phyloP scores from a whole-genome alignment of 2,888 invertebrate genomes.

The Bellardia bayeri region DNA sequence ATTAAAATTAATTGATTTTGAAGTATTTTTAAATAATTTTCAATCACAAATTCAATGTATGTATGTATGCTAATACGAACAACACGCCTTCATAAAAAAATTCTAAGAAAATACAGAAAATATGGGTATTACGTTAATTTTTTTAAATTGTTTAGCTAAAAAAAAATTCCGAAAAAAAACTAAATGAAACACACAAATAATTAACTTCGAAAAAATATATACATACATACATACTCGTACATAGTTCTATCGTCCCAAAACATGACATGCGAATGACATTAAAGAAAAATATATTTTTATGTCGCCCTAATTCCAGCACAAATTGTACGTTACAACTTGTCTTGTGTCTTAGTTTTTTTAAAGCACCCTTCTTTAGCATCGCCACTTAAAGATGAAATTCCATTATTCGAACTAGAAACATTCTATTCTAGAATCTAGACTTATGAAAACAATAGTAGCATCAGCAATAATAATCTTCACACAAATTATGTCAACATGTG shows the following conservation, averaged over 20 bases:
- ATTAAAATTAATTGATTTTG: slow-evolving; percentile 67
- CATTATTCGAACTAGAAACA: neutral
- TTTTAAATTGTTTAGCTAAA: slow-evolving; percentile 1
- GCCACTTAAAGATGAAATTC: slow-evolving; percentile 7
- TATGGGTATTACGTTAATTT: slow-evolving; percentile 40
- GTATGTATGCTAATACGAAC: slow-evolving; percentile 30
- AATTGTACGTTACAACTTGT: slow-evolving; percentile 62
- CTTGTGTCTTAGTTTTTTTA: slow-evolving; percentile 31
- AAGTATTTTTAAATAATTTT: slow-evolving; percentile 53
- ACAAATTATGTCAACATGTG: slow-evolving; percentile 68
- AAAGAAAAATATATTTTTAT: slow-evolving; percentile 46
- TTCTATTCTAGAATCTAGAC: neutral
- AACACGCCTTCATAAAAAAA: slow-evolving; percentile 53
- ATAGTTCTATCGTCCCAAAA: slow-evolving; percentile 14
- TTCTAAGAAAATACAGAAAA: slow-evolving; percentile 43
- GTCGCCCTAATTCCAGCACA: slow-evolving; percentile 66
- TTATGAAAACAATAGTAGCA: slow-evolving; percentile 1
- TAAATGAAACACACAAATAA: slow-evolving; percentile 36
- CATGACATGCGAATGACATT: slow-evolving; percentile 53
- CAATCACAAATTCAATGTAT: slow-evolving; percentile 25
- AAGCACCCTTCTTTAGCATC: slow-evolving; percentile 35
- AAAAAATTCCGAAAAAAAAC: neutral
- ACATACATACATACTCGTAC: too few relatives aligned
- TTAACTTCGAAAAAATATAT: slow-evolving; percentile 52
- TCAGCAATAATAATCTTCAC: slow-evolving; percentile 58